phyloP scores from a whole-genome alignment of 2,888 invertebrate genomes.

The Tyria jacobaeae region DNA sequence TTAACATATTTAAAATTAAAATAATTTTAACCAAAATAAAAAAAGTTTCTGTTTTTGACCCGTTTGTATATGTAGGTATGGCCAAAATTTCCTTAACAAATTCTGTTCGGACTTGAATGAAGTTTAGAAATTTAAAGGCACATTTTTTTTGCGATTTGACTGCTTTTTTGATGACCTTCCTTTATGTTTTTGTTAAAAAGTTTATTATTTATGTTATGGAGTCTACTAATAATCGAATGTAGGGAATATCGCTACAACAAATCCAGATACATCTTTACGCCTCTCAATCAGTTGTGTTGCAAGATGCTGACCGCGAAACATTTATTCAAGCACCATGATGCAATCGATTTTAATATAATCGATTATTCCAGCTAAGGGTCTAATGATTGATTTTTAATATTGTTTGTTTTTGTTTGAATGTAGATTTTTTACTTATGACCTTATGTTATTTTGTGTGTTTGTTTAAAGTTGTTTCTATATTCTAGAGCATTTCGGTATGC shows the following conservation, averaged over 20 bases:
- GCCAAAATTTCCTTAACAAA: no score
- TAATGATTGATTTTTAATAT: constrained; percentile 54
- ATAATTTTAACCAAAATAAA: no score
- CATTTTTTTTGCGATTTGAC: neutral
- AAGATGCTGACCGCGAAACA: constrained; percentile 66
- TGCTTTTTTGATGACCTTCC: neutral
- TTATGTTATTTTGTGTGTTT: constrained; percentile 16
- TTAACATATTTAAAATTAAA: no score
- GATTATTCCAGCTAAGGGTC: constrained; percentile 63
- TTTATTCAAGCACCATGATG: constrained; percentile 70
- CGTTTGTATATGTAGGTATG: no score
- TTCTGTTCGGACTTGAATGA: no score
- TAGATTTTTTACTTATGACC: constrained; percentile 23
- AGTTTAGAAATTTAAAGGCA: no score
- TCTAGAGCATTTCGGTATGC: no score
- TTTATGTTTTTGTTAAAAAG: constrained; percentile 3
- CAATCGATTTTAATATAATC: constrained; percentile 66
- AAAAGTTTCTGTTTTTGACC: no score
- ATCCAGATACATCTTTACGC: constrained; percentile 23
- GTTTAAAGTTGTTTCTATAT: neutral
- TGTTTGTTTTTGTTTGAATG: constrained; percentile 51
- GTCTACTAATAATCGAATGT: constrained; percentile 8
- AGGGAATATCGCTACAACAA: constrained; percentile 2
- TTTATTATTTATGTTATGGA: neutral
- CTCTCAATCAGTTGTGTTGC: constrained; percentile 41